phyloP scores from a whole-genome alignment of 2,113 vertebrate genomes.

The Psittacula cyanocephala region DNA sequence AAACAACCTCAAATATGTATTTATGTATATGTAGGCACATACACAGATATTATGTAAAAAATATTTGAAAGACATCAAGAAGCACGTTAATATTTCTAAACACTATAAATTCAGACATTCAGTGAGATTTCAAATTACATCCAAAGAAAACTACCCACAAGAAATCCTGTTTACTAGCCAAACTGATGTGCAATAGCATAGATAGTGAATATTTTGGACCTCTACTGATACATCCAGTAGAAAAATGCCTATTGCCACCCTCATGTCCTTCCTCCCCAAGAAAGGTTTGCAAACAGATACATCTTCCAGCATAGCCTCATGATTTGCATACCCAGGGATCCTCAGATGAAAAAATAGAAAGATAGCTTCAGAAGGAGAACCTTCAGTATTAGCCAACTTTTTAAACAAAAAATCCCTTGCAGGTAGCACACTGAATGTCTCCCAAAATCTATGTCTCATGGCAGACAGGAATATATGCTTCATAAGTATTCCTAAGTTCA shows the following conservation, averaged over 20 bases:
- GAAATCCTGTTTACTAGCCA: background rate
- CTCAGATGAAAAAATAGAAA: background rate
- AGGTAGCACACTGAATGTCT: background rate
- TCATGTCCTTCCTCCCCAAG: background rate
- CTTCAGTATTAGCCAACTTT: background rate
- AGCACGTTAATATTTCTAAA: accelerated
- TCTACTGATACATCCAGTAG: background rate
- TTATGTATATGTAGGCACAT: background rate
- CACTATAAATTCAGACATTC: background rate
- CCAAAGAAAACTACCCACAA: background rate
- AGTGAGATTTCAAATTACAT: background rate
- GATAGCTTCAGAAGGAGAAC: background rate
- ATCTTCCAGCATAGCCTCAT: background rate
- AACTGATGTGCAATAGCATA: background rate
- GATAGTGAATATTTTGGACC: background rate
- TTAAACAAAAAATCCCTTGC: background rate
- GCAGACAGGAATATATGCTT: background rate
- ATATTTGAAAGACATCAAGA: background rate
- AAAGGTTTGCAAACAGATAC: background rate
- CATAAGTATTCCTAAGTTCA: background rate
- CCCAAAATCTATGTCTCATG: background rate
- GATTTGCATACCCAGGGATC: background rate
- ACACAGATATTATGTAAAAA: background rate
- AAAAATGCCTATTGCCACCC: background rate
- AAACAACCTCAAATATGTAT: background rate